Base-by-base conservation (phyloP, 2,113 vertebrate species). In the Perca fluviatilis region DNA sequence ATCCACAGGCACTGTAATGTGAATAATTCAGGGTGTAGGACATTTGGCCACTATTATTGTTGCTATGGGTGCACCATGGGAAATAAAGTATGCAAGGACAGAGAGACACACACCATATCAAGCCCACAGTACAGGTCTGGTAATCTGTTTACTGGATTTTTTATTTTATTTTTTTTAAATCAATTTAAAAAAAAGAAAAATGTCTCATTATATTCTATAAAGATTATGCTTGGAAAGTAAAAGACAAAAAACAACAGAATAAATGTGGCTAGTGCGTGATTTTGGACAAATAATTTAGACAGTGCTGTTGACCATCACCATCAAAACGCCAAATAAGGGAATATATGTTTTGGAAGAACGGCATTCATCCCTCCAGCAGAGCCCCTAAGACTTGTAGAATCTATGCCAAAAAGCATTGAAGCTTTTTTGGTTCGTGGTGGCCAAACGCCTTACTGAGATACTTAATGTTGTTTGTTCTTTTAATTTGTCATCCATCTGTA, bases 11-110 rank as follows among this genome's bases (percentile, higher is more conserved):
- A 13, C 36, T 70, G 30, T 40, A 13, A 54, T 54, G 63, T 85
- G 71, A 86, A 87, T 88, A 88, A 91, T 86, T 89, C 75, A 84
- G 30, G 50, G 50, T 67, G 84, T 74, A 75, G 40, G 43, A 56
- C 23, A 56, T 30, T 56, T 62, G 69, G 79, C 62, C 33, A 67
- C 19, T 50, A 10, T 40, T 16, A 54, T 27, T 54, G 50, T 43
- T 66, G 30, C 18, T 67, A 6, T 13, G 19, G 61, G 43, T 67
- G 56, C 47, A 43, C 14, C 30, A 23, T 23, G 33, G 57, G 40
- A 75, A 46, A 72, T 62, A 56, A 54, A 56, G 5, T 43, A 43
- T 19, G 40, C 1, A 9, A 57, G 5, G 43, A 61, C 13, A 54
- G 6, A 21, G 33, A 30, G 23, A 60, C 25, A 51, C 30, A 72